phyloP scores from a whole-genome alignment of 2,113 vertebrate species.

The Platycercus adscitus region DNA sequence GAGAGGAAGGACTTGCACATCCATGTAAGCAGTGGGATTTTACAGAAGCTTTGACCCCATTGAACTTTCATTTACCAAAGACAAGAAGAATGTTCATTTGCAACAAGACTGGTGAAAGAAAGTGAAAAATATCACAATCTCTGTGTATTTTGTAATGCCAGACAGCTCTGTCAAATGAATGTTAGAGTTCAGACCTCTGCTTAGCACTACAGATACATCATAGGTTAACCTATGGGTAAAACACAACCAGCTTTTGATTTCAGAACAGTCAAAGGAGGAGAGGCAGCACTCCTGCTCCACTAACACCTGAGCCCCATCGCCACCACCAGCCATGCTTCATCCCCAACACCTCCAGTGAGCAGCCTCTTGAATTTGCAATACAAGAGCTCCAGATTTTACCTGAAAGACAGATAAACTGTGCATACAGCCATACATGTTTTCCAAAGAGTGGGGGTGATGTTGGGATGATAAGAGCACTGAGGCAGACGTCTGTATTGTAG shows the following conservation, averaged over 20 bases:
- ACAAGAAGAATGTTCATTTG: background rate
- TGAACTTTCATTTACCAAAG: background rate
- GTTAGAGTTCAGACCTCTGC: background rate
- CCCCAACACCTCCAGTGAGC: background rate
- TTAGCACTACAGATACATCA: background rate
- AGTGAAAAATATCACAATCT: background rate
- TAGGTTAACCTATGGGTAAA: background rate
- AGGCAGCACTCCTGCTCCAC: background rate
- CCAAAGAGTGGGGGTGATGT: background rate
- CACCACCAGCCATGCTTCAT: background rate
- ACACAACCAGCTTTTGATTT: background rate
- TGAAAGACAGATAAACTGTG: background rate
- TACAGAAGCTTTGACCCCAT: background rate
- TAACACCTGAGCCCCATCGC: background rate
- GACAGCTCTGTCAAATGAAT: background rate
- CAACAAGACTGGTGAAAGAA: background rate
- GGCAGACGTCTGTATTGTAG: background rate
- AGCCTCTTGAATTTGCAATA: background rate
- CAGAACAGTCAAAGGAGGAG: background rate
- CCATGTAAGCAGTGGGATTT: background rate
- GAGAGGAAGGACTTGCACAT: background rate
- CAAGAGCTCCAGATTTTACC: background rate
- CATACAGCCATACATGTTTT: accelerated
- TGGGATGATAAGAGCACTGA: background rate
- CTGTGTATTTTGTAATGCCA: background rate